Evolutionary conservation across 2,797 vertebrate genomes (phyloP).

Genomic region (Acropternis orthonyx): DNA sequence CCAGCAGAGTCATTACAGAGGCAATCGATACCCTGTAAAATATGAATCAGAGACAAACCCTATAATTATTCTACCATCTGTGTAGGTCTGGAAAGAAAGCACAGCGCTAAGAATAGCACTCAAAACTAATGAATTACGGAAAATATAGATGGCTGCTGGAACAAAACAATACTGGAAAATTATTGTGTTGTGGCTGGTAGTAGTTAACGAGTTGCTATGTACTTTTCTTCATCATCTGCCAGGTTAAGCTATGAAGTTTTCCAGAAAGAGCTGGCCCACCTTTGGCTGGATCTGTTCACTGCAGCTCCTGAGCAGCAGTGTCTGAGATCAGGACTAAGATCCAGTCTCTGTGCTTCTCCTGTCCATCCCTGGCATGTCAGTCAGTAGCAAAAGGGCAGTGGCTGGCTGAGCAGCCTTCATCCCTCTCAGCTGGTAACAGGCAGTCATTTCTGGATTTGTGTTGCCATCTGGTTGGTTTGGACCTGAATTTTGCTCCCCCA

Average conservation of each 20-base stretch:
- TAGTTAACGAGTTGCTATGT: neutral
- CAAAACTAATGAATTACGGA: neutral
- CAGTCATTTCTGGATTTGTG: neutral
- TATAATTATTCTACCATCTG: neutral
- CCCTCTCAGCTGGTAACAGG: neutral
- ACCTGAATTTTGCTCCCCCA: neutral
- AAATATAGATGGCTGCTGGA: neutral
- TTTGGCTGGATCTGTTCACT: neutral
- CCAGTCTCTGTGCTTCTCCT: neutral
- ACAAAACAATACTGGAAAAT: neutral
- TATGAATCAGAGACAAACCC: neutral
- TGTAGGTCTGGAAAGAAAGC: neutral
- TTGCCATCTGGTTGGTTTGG: neutral
- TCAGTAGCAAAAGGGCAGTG: neutral
- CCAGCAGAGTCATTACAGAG: neutral
- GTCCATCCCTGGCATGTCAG: accelerated
- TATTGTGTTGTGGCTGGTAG: neutral
- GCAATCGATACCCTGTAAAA: neutral
- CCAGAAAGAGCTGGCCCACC: neutral
- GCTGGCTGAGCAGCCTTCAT: neutral
- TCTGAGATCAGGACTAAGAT: neutral
- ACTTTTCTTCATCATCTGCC: neutral
- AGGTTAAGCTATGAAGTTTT: neutral
- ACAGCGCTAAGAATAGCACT: neutral
- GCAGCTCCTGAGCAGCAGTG: neutral